Percentiles rank a stretch among this genome's conserved stretches.
Conservation (phyloP, 2,888 invertebrate genomes). For the Nomada goodeniana region DNA sequence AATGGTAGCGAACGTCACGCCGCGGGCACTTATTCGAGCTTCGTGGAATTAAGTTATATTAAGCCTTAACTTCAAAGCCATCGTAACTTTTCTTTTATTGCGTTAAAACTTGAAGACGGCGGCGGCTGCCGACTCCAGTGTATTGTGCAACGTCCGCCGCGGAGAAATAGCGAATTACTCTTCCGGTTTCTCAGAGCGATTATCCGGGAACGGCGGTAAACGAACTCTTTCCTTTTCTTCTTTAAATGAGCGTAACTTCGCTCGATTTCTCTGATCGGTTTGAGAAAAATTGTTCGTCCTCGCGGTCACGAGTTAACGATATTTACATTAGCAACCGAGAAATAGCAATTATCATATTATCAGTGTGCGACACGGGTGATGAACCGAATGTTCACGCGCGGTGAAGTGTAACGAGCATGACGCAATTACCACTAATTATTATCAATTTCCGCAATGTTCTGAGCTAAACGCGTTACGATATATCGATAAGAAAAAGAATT, state of each 20-base stretch:
- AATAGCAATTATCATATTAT: too few relatives aligned
- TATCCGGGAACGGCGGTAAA: not conserved
- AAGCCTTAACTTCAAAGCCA: slow-evolving; percentile 36
- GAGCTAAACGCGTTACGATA: too few relatives aligned
- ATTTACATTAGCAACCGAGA: too few relatives aligned
- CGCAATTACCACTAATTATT: too few relatives aligned
- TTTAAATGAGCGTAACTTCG: not conserved
- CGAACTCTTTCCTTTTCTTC: not conserved
- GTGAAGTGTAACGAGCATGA: too few relatives aligned
- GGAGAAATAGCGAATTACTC: slow-evolving; percentile 32
- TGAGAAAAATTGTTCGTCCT: too few relatives aligned
- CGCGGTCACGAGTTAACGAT: too few relatives aligned
- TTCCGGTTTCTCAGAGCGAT: not conserved
- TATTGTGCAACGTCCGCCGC: slow-evolving; percentile 38
- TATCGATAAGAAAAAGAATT: too few relatives aligned
- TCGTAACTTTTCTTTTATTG: slow-evolving; percentile 63
- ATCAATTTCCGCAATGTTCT: too few relatives aligned
- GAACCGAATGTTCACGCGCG: too few relatives aligned
- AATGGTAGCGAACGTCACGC: slow-evolving; percentile 18
- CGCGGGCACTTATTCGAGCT: slow-evolving; percentile 26
- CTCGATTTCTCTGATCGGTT: not conserved
- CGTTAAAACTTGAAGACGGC: slow-evolving; percentile 60
- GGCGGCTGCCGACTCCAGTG: slow-evolving; percentile 17
- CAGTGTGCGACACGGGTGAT: too few relatives aligned
- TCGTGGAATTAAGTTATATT: slow-evolving; percentile 26